Percentiles rank a stretch among this genome's conserved stretches.
These are phyloP conservation scores for Apotomis betuletana DNA, from an alignment of 2,888 invertebrate genomes.

Conservation along the genomic window DNA sequence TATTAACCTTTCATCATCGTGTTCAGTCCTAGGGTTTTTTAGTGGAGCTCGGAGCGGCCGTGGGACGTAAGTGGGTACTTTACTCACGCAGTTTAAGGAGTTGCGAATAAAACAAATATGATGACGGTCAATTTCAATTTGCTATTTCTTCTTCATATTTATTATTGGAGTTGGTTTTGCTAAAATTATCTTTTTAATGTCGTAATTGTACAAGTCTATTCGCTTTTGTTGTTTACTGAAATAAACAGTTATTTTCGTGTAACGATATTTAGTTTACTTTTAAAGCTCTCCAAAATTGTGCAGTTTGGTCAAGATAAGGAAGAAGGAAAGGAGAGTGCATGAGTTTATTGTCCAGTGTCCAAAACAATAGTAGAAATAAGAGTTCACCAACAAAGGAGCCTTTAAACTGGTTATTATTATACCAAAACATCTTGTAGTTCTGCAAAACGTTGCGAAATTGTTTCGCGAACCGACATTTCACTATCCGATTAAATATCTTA, in stretches of 20 bases:
- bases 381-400: too few species aligned
- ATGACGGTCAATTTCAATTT: constrained; percentile 18
- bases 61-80: constrained; percentile 39
- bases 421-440: too few species aligned
- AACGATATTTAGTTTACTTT: too few species aligned
- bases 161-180: constrained; percentile 2
- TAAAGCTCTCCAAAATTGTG: too few species aligned
- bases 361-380: too few species aligned
- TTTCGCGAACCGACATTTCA: background rate
- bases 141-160: constrained; percentile 9
- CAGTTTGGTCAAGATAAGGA: too few species aligned
- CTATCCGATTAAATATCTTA: background rate
- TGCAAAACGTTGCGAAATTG: background rate
- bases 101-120: constrained; percentile 38
- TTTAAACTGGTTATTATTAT: too few species aligned
- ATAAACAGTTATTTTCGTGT: too few species aligned
- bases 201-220: too few species aligned
- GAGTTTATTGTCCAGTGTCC: too few species aligned
- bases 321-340: too few species aligned
- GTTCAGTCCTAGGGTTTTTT: constrained; percentile 44
- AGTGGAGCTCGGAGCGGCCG: constrained; percentile 17
- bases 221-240: too few species aligned
- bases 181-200: background rate
- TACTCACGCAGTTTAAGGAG: constrained; percentile 26
- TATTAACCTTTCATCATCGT: constrained; percentile 59